These are phyloP conservation scores for Cephalopholis sonnerati DNA, from an alignment of 2,113 vertebrate species.

Conservation along the genomic window DNA sequence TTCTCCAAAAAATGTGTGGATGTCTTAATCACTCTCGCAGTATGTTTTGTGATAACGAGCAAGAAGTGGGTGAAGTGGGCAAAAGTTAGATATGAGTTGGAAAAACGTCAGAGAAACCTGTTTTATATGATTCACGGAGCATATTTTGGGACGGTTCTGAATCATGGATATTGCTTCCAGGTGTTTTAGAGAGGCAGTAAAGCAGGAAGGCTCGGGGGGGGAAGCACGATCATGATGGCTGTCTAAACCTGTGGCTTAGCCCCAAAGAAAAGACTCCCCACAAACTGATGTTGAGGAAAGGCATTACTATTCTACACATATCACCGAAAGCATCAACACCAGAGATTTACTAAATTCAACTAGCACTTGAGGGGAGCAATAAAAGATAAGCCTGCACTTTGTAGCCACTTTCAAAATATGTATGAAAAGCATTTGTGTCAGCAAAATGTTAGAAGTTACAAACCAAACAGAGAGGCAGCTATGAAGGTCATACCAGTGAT, in stretches of 20 bases:
- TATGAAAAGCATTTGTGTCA: not conserved
- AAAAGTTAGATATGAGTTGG: not conserved
- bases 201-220: slow-evolving; percentile 18
- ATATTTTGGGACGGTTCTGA: slow-evolving; percentile 30
- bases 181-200: slow-evolving; percentile 50
- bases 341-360: not conserved
- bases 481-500: not conserved
- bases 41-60: not conserved
- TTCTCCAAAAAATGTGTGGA: not conserved
- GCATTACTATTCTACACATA: not conserved
- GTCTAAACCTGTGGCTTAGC: slow-evolving; percentile 21
- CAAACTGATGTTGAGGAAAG: not conserved
- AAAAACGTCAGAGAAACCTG: not conserved
- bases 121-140: slow-evolving; percentile 27
- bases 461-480: not conserved
- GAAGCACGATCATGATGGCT: not conserved
- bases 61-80: not conserved
- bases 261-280: not conserved
- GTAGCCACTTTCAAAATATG: not conserved
- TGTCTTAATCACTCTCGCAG: not conserved
- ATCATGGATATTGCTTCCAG: slow-evolving; percentile 58
- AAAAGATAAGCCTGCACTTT: slow-evolving; percentile 10
- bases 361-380: not conserved
- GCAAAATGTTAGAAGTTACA: not conserved
- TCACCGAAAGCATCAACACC: not conserved